These are phyloP conservation scores for Galbula dea DNA, from an alignment of 2,113 vertebrate species.

Conservation along the genomic window DNA sequence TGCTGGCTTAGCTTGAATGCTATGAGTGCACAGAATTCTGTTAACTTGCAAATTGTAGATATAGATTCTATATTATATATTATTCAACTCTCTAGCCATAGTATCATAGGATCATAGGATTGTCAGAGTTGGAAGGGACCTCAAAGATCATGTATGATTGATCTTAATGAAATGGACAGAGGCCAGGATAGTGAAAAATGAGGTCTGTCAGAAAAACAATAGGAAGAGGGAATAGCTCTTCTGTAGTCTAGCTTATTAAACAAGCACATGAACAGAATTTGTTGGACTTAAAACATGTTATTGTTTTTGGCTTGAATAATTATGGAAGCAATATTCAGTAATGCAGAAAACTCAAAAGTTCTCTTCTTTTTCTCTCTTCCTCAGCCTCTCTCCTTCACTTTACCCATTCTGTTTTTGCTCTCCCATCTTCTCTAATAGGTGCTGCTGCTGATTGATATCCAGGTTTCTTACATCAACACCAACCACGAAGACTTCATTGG, in stretches of 20 bases:
- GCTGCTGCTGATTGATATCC: slow-evolving; percentile 87
- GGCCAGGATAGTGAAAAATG: background rate
- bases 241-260: background rate
- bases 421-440: slow-evolving; percentile 69
- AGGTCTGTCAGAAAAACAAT: background rate
- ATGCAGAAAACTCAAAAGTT: background rate
- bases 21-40: background rate
- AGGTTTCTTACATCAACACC: slow-evolving; percentile 94
- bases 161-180: background rate
- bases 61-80: background rate
- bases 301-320: background rate
- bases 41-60: background rate
- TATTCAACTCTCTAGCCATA: background rate
- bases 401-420: background rate
- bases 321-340: background rate
- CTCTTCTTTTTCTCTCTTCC: background rate
- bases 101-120: too few species aligned
- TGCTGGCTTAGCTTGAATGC: background rate
- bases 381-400: background rate
- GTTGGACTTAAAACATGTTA: background rate
- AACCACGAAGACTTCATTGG: slow-evolving; percentile 96
- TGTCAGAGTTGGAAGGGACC: too few species aligned
- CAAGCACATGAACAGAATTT: background rate
- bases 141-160: background rate
- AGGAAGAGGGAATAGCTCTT: background rate